A percentile compares a stretch with the other conserved stretches of the same genome.
Conservation (phyloP, 2,888 invertebrate species). For the Linnaemya tessellans region DNA sequence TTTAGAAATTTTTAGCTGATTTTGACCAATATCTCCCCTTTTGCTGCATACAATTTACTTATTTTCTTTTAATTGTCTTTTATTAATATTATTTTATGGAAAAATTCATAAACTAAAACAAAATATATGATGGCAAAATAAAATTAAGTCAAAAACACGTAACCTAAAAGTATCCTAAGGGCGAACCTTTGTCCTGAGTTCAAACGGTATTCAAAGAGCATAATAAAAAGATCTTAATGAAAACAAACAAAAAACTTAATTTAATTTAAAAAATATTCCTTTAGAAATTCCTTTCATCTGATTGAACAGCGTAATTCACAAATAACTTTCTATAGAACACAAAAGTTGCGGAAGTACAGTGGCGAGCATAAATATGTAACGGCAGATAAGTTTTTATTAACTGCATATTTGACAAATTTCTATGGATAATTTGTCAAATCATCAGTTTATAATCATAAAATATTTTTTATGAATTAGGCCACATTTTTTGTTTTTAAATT, state of each 20-base stretch:
- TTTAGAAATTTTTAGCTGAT: not conserved
- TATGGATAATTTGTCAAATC: too few relatives aligned
- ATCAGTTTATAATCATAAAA: too few relatives aligned
- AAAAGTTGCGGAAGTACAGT: too few relatives aligned
- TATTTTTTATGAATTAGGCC: too few relatives aligned
- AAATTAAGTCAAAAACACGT: conserved; percentile 56
- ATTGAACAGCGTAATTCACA: too few relatives aligned
- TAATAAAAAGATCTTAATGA: conserved; percentile 27
- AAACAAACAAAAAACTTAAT: conserved; percentile 19
- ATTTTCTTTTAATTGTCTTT: conserved; percentile 53
- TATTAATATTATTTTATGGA: conserved; percentile 17
- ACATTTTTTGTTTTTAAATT: too few relatives aligned
- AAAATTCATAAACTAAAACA: not conserved
- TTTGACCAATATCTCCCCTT: too few relatives aligned
- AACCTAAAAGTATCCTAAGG: conserved; percentile 63
- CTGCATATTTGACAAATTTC: too few relatives aligned
- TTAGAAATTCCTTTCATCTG: too few relatives aligned
- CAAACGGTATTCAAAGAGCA: conserved; percentile 53
- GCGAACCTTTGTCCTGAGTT: conserved; percentile 60
- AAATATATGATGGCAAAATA: not conserved
- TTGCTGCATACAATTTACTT: not conserved
- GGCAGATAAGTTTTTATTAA: too few relatives aligned
- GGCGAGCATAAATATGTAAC: too few relatives aligned
- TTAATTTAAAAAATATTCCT: conserved; percentile 51
- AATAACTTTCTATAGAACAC: too few relatives aligned